Evolutionary conservation across 1,140 invertebrate genomes (phyloP).

Genomic region (Drosophila rhopaloa): DNA sequence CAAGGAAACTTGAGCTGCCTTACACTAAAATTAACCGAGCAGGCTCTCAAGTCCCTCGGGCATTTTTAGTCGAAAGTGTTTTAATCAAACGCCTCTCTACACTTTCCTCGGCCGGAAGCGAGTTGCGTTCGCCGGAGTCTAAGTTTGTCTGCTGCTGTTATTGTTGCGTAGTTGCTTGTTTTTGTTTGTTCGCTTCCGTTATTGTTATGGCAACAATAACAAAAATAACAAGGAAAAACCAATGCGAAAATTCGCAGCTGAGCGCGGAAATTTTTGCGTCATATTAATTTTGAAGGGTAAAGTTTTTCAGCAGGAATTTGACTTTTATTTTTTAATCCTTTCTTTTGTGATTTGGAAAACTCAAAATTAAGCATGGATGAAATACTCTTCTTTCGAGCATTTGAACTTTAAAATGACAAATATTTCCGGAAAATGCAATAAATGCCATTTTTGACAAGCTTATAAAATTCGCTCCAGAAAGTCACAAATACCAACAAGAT

Average conservation of each 20-base stretch:
- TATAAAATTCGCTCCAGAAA: too few relatives aligned
- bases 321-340: not conserved
- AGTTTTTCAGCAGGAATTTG: not conserved
- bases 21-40: constrained; percentile 72
- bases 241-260: constrained; percentile 45
- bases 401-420: too few relatives aligned
- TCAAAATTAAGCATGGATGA: too few relatives aligned
- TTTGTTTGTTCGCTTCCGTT: constrained; percentile 31
- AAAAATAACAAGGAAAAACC: constrained; percentile 14
- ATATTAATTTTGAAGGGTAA: not conserved
- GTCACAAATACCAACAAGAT: too few relatives aligned
- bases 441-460: too few relatives aligned
- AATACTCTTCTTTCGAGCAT: too few relatives aligned
- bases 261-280: constrained; percentile 5
- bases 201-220: constrained; percentile 48
- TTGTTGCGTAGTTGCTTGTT: constrained; percentile 41
- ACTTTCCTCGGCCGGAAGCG: constrained; percentile 38
- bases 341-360: too few relatives aligned
- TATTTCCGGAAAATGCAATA: too few relatives aligned
- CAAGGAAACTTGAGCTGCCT: constrained; percentile 22
- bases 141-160: constrained; percentile 29
- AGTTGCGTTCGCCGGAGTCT: constrained; percentile 22
- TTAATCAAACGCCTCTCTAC: constrained; percentile 66
- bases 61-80: constrained; percentile 72
- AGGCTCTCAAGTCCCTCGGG: constrained; percentile 53